phyloP scores from a whole-genome alignment of 2,888 invertebrate genomes.

The Pterostichus niger region DNA sequence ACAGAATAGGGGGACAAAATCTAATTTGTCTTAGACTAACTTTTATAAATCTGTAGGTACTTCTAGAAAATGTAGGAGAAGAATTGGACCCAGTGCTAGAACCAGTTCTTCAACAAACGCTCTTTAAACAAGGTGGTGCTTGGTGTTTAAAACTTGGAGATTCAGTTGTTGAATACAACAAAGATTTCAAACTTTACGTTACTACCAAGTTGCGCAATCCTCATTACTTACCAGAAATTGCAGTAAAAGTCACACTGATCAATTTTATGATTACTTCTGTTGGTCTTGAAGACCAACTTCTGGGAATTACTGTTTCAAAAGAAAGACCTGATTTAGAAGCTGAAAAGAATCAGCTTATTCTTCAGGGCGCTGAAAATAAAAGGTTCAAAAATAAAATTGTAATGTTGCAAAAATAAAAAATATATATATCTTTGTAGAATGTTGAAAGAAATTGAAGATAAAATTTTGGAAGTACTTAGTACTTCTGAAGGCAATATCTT shows the following conservation, averaged over 20 bases:
- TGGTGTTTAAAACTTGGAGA: slow-evolving; percentile 95
- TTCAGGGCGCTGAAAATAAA: slow-evolving; percentile 92
- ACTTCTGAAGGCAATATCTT: slow-evolving; percentile 88
- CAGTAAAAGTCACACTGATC: slow-evolving; percentile 93
- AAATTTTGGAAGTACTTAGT: slow-evolving; percentile 89
- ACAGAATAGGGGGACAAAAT: too few relatives aligned
- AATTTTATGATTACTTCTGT: slow-evolving; percentile 96
- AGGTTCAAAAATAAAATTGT: slow-evolving; percentile 72
- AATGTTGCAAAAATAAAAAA: slow-evolving; percentile 8
- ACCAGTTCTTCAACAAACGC: slow-evolving; percentile 92
- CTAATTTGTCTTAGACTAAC: too few relatives aligned
- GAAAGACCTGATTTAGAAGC: slow-evolving; percentile 95
- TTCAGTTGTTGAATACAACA: slow-evolving; percentile 92
- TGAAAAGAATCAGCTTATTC: slow-evolving; percentile 91
- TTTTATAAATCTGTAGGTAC: slow-evolving; percentile 77
- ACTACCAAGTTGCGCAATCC: slow-evolving; percentile 96
- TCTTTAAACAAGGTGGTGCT: slow-evolving; percentile 93
- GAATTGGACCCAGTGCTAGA: slow-evolving; percentile 95
- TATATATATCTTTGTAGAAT: slow-evolving; percentile 78
- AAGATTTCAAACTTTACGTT: slow-evolving; percentile 92
- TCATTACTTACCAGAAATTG: slow-evolving; percentile 95
- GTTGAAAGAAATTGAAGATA: slow-evolving; percentile 93
- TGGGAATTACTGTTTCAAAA: slow-evolving; percentile 94
- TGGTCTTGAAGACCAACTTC: slow-evolving; percentile 92
- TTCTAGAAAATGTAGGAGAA: slow-evolving; percentile 95